Evolutionary conservation across 1,140 invertebrate genomes (phyloP), one percentile per base, ranked within the genome.

Genomic region (Sitobion miscanthi): DNA sequence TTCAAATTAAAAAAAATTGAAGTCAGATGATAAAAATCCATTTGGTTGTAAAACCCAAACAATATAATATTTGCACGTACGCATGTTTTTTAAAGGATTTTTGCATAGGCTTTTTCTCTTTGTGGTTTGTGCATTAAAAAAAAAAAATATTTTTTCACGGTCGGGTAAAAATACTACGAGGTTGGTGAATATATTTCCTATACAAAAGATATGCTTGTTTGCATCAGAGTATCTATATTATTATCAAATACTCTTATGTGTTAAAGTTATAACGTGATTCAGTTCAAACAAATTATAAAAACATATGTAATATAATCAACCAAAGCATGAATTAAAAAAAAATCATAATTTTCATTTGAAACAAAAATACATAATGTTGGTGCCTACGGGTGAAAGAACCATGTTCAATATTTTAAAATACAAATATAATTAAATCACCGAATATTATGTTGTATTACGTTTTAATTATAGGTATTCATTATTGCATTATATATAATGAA

Each of bases 261-360:
- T 14, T n/a, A n/a, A 77, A n/a, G 62, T 77, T 77, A 6, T 17
- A n/a, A 77, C 23, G 30, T 77, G 62, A 77, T n/a, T 77, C 62
- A n/a, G 62, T 77, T 77, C 14, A 77, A 77, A n/a, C 17, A 77
- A 77, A 77, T 77, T 77, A 77, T 77, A 77, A 77, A 77, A n/a
- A 20, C 62, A n/a, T 17, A 77, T 77, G 14, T n/a, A 77, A 77
- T 77, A n/a, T n/a, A 77, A 77, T 77, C 30, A 77, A 77, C n/a
- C 11, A n/a, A 77, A 35, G 62, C 14, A 77, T 77, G n/a, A 77
- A 77, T 77, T 6, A 17, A 6, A n/a, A n/a, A n/a, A 17, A 69
- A 69, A 62, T 69, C 4, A 52, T 23, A 7, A 17, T n/a, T 77
- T 77, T n/a, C 14, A 77, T 77, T n/a, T n/a, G 4, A 77, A 77